Evolutionary conservation across 2,797 vertebrate species (phyloP).

Genomic region (Phylloscopus collybita): DNA sequence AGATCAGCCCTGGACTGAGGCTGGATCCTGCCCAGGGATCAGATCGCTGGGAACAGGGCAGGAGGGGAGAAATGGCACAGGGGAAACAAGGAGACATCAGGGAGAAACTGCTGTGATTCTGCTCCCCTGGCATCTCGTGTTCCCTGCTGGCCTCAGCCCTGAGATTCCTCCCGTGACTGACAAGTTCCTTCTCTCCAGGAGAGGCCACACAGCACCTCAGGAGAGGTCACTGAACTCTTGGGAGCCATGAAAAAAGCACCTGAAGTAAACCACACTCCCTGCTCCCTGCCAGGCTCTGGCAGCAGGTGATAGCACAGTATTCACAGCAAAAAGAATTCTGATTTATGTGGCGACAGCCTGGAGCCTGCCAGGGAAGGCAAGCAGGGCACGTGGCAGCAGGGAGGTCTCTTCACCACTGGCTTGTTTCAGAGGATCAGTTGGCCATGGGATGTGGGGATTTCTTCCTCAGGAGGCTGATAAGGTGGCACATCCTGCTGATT

Average conservation of each 20-base stretch:
- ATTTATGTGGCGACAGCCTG: background rate
- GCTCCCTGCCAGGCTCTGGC: background rate
- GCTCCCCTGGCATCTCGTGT: background rate
- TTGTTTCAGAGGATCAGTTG: background rate
- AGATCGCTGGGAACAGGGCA: background rate
- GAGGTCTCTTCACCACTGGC: background rate
- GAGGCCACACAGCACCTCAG: background rate
- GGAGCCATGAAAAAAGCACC: background rate
- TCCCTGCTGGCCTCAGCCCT: background rate
- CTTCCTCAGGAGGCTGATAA: slow-evolving; percentile 32
- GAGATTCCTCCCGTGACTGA: background rate
- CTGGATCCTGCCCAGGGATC: background rate
- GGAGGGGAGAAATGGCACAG: background rate
- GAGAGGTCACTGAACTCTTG: background rate
- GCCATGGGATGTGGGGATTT: background rate
- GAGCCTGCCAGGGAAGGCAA: background rate
- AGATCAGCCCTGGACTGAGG: background rate
- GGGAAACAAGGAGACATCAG: background rate
- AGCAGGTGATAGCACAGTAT: background rate
- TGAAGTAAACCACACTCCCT: background rate
- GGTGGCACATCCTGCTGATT: slow-evolving; percentile 14
- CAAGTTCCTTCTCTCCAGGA: background rate
- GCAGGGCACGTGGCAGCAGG: background rate
- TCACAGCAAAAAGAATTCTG: background rate
- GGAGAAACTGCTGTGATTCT: background rate